A percentile compares a stretch with the other conserved stretches of the same genome.
These are phyloP conservation scores for Dryadula phaetusa DNA, from an alignment of 2,888 invertebrate species.

Conservation along the genomic window DNA sequence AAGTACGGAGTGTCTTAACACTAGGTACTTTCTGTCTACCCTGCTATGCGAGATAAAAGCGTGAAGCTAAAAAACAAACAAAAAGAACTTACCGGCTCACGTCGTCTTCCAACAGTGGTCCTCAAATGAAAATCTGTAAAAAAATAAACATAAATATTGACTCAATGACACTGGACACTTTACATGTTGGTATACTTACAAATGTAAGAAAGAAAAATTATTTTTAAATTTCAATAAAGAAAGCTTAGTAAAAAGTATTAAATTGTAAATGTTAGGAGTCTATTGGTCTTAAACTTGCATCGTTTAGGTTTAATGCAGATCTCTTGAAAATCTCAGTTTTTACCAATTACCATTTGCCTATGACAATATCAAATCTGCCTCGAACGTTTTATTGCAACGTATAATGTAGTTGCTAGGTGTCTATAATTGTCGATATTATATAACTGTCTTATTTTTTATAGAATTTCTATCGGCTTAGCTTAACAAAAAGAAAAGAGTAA, in stretches of 20 bases:
- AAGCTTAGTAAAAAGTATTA: too few species aligned
- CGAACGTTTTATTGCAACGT: not conserved
- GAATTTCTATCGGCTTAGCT: not conserved
- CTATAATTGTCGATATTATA: not conserved
- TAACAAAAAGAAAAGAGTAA: not conserved
- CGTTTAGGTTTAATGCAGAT: not conserved
- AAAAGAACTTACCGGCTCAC: conserved; percentile 24
- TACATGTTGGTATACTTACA: too few species aligned
- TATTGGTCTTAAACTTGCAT: too few species aligned
- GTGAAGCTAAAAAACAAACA: too few species aligned
- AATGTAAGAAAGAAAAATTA: too few species aligned
- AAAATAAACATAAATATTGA: not conserved
- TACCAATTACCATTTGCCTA: not conserved
- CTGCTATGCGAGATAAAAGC: too few species aligned
- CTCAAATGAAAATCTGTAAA: conserved; percentile 26
- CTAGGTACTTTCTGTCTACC: too few species aligned
- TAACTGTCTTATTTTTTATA: not conserved
- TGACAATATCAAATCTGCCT: not conserved
- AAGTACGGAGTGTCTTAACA: too few species aligned
- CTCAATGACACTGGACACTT: too few species aligned
- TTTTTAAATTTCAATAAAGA: too few species aligned
- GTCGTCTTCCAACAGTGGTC: conserved; percentile 13
- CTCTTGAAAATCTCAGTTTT: not conserved
- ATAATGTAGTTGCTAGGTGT: not conserved
- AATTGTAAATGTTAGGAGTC: too few species aligned